Evolutionary conservation across 1,140 invertebrate genomes (phyloP).

Genomic region (Paramacrobiotus metropolitanus): DNA sequence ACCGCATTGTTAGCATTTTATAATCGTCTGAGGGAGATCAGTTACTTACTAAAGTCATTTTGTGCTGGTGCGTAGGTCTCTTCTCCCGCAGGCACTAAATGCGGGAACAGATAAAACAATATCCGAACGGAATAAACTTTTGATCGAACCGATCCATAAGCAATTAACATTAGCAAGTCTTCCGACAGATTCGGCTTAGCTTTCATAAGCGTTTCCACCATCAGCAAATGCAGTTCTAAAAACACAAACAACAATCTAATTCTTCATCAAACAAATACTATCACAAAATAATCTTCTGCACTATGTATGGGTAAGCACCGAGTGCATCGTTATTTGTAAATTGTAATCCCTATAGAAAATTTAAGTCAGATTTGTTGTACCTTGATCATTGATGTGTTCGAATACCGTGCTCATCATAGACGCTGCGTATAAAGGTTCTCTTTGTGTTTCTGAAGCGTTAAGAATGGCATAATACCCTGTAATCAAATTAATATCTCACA

Average conservation of each 20-base stretch:
- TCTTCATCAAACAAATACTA: no score
- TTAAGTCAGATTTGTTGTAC: neutral
- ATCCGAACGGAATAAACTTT: slow-evolving; percentile 1
- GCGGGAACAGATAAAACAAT: neutral
- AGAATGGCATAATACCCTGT: neutral
- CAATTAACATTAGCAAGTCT: neutral
- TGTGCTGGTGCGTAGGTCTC: neutral
- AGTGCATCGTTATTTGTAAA: no score
- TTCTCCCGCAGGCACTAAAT: neutral
- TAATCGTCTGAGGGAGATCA: no score
- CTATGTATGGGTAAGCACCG: no score
- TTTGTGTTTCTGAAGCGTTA: neutral
- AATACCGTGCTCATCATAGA: slow-evolving; percentile 2
- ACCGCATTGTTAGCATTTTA: no score
- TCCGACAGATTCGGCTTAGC: neutral
- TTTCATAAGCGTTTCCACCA: slow-evolving; percentile 1
- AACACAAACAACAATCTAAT: neutral
- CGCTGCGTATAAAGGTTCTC: neutral
- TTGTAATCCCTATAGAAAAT: neutral
- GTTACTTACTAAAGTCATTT: slow-evolving; percentile 2
- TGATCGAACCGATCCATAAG: neutral
- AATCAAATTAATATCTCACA: neutral
- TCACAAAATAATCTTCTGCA: no score
- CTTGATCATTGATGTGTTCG: slow-evolving; percentile 5
- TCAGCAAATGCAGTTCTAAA: neutral